Conservation (phyloP, 2,113 vertebrate genomes). For the Hippoglossus stenolepis region DNA sequence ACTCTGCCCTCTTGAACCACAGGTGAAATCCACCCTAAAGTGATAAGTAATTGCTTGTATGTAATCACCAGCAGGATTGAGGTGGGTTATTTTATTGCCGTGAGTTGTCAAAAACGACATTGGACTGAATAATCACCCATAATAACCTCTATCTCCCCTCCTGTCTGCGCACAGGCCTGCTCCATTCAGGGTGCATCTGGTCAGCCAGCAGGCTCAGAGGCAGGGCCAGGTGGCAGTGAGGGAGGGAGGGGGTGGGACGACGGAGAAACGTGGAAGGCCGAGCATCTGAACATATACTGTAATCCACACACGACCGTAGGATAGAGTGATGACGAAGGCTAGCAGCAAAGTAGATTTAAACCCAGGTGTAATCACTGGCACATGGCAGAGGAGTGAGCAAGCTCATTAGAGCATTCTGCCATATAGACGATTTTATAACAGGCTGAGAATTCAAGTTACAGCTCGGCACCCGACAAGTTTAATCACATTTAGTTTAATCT, state of each 20-base stretch:
- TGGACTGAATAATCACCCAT: constrained; percentile 49
- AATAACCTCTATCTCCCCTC: constrained; percentile 53
- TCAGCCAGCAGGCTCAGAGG: constrained; percentile 78
- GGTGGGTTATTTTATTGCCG: neutral
- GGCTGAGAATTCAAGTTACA: neutral
- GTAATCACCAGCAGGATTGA: neutral
- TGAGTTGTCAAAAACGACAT: constrained; percentile 39
- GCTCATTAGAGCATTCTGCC: neutral
- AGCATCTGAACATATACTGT: constrained; percentile 49
- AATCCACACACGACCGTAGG: constrained; percentile 37
- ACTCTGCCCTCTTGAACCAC: too few relatives aligned
- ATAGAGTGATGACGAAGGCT: constrained; percentile 28
- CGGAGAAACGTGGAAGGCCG: constrained; percentile 57
- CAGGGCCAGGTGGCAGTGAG: constrained; percentile 74
- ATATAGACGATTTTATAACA: neutral
- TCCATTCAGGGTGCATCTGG: constrained; percentile 82
- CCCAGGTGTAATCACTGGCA: constrained; percentile 30
- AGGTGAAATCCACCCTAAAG: neutral
- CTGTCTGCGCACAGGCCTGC: constrained; percentile 44
- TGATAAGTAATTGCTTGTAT: neutral
- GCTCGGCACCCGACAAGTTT: neutral
- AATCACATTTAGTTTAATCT: neutral
- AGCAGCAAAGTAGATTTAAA: neutral
- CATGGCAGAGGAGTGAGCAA: constrained; percentile 12
- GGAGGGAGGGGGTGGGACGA: constrained; percentile 31